phyloP scores from a whole-genome alignment of 1,140 invertebrate species.

The Pollicipes pollicipes region DNA sequence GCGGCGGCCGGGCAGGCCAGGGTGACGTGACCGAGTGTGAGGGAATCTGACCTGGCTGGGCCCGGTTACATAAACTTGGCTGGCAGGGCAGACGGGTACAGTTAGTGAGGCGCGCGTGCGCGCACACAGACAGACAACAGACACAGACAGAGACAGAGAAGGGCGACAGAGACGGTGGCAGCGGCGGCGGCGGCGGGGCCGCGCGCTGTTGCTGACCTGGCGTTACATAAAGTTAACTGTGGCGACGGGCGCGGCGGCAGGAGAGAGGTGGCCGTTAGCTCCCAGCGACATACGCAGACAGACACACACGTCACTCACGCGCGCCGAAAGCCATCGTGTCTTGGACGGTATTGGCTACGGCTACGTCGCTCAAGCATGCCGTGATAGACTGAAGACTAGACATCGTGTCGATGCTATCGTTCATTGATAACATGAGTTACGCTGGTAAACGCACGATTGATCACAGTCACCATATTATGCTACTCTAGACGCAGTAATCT shows the following conservation, averaged over 20 bases:
- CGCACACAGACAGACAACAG: not conserved
- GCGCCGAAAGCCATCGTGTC: not conserved
- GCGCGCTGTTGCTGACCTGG: slow-evolving; percentile 1
- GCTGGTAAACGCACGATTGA: no score
- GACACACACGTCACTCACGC: not conserved
- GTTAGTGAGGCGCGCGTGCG: not conserved
- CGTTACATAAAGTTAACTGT: not conserved
- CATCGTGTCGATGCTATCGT: not conserved
- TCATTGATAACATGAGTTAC: no score
- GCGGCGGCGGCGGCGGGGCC: no score
- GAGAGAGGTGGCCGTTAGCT: not conserved
- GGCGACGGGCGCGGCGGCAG: no score
- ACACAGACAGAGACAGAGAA: not conserved
- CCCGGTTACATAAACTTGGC: not conserved
- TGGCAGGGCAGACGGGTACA: not conserved
- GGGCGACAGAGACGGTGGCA: not conserved
- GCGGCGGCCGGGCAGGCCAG: no score
- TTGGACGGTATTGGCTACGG: no score
- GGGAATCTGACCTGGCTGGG: not conserved
- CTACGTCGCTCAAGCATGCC: no score
- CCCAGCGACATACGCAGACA: not conserved
- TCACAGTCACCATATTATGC: no score
- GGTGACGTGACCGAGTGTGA: not conserved
- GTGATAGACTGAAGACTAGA: not conserved
- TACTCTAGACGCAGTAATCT: no score